These are phyloP conservation scores for Cantharis rustica DNA, from an alignment of 2,888 invertebrate genomes.

Conservation along the genomic window DNA sequence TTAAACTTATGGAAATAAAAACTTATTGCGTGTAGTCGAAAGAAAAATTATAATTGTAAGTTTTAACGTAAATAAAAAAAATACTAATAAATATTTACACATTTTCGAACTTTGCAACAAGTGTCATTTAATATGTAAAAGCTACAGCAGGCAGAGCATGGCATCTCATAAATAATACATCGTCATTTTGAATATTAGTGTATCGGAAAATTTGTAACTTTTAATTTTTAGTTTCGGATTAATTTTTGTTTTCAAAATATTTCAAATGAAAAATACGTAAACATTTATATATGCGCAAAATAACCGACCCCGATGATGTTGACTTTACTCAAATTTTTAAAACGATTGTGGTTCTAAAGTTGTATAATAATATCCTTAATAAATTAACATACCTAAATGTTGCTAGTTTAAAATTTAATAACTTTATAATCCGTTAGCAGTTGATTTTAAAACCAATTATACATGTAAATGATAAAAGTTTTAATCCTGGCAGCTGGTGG, in stretches of 20 bases:
- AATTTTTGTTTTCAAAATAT: background rate
- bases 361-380: background rate
- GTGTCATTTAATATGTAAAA: background rate
- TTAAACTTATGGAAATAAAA: too few species aligned
- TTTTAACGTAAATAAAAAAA: background rate
- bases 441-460: conserved; percentile 27
- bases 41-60: background rate
- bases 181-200: background rate
- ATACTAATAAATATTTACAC: background rate
- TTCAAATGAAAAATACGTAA: background rate
- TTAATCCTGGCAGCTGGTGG: conserved; percentile 23
- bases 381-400: background rate
- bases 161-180: background rate
- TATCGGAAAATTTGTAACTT: background rate
- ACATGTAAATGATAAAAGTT: conserved; percentile 30
- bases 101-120: background rate
- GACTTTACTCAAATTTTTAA: background rate
- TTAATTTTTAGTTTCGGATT: background rate
- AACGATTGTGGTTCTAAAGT: background rate
- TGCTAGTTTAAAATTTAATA: background rate
- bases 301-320: background rate
- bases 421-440: conserved; percentile 2
- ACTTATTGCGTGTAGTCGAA: background rate
- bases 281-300: background rate
- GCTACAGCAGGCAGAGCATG: background rate